A percentile compares a stretch with the other conserved stretches of the same genome.
Evolutionary conservation across 2,113 vertebrate species (phyloP).

Genomic region (Scatophagus argus): DNA sequence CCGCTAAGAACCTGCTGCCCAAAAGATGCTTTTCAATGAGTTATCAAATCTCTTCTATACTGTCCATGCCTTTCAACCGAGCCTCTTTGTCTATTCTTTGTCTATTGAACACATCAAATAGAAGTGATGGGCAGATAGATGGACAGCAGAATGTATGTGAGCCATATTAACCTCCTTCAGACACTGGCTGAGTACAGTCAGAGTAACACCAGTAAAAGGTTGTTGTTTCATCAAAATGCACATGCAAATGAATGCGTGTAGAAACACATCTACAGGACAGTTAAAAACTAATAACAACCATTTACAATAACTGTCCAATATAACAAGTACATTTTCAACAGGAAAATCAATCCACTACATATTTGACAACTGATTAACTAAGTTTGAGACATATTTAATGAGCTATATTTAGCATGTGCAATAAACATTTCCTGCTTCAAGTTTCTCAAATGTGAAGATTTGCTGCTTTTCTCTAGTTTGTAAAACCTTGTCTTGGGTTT

Average conservation of each 20-base stretch:
- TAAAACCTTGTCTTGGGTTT: background rate
- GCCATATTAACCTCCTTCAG: conserved; percentile 63
- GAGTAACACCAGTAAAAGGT: conserved; percentile 36
- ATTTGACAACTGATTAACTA: background rate
- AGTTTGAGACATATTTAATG: background rate
- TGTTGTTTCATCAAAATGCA: conserved; percentile 8
- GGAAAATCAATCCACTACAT: background rate
- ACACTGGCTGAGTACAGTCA: conserved; percentile 59
- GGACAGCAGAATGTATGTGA: conserved; percentile 70
- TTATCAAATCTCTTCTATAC: conserved; percentile 84
- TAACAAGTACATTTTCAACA: background rate
- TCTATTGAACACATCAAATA: conserved; percentile 79
- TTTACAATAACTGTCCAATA: background rate
- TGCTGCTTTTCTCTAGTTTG: background rate
- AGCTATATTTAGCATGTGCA: background rate
- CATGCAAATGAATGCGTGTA: background rate
- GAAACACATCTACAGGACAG: background rate
- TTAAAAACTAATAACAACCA: background rate
- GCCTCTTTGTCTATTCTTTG: conserved; percentile 76
- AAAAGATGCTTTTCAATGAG: conserved; percentile 85
- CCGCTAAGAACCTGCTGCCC: conserved; percentile 82
- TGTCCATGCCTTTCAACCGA: conserved; percentile 81
- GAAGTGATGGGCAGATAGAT: conserved; percentile 79
- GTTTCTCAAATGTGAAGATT: background rate
- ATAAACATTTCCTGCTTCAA: background rate